Base-by-base conservation (phyloP, 2,797 vertebrate genomes). In the Cirrhinus mrigala region DNA sequence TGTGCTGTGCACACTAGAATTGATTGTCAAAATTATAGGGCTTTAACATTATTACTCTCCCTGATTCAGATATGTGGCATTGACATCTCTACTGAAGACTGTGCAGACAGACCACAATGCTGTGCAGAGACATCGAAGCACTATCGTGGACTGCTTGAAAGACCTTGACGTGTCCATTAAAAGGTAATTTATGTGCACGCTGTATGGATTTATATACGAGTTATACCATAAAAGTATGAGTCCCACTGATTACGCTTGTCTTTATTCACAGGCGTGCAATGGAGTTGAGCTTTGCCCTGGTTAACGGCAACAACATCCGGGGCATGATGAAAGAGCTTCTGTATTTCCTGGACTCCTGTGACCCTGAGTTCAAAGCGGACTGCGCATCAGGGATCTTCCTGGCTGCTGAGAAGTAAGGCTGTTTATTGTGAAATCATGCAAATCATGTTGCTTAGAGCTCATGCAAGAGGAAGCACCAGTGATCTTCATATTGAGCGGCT, bases 251-350 rank as follows among this genome's bases (percentile, higher is more conserved):
- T 18, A 27, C 14, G 20, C 77, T 33, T 87, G 8, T 52, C 78
- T 37, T 66, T 66, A 9, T 88, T 3, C 69, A 11, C 84, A 99
- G 98, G 93, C 97, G 98, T 91, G 98, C 98, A 50, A 99, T 99
- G 98, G 98, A 99, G 87, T 96, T 99, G 91, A 99, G 98, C 93
- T 99, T 99, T 88, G 98, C 98, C 86, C 94, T 99, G 78, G 98
- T 99, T 87, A 99, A 99, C 50, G 98, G 98, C 79, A 99, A 99
- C 95, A 99, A 99, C 93, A 97, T 99, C 68, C 95, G 98, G 92
- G 98, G 98, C 86, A 99, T 99, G 98, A 99, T 99, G 98, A 99
- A 99, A 93, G 98, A 99, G 92, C 94, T 99, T 89, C 96, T 99
- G 80, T 99, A 99, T 95, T 99, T 99, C 93, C 93, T 99, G 92